A percentile compares a stretch with the other conserved stretches of the same genome.
phyloP scores from a whole-genome alignment of 1,140 invertebrate genomes.

The Bombus affinis region DNA sequence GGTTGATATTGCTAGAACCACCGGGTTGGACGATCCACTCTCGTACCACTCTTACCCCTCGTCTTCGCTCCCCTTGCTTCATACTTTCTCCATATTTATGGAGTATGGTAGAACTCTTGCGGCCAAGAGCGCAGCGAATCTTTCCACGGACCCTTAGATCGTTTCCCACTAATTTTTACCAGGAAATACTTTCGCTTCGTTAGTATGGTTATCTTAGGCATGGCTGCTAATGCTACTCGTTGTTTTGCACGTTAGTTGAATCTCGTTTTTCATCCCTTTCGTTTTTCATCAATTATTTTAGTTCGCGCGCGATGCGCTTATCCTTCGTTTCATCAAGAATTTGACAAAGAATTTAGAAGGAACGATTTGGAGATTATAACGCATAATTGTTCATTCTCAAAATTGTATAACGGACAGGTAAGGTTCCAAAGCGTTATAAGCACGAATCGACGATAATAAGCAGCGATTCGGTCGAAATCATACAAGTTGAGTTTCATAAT shows the following conservation, averaged over 20 bases:
- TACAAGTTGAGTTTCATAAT: no score
- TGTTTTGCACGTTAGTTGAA: background rate
- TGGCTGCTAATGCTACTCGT: no score
- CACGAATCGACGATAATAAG: no score
- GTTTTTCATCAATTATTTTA: background rate
- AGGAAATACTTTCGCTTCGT: background rate
- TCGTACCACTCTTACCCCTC: slow-evolving; percentile 15
- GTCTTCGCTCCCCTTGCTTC: background rate
- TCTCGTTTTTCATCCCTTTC: background rate
- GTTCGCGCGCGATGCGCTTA: background rate
- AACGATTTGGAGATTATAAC: background rate
- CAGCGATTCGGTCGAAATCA: no score
- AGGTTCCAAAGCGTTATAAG: no score
- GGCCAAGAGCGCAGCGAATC: background rate
- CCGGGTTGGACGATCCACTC: slow-evolving; percentile 58
- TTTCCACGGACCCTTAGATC: background rate
- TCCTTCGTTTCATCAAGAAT: background rate
- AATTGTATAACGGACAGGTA: no score
- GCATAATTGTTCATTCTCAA: background rate
- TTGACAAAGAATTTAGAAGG: background rate
- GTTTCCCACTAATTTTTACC: background rate
- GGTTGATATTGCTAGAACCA: slow-evolving; percentile 48
- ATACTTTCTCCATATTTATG: slow-evolving; percentile 14
- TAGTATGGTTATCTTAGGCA: background rate
- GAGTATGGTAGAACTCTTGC: background rate